These are phyloP conservation scores for Arbacia lixula DNA, from an alignment of 53 echinoderm and acorn worm species.

Conservation along the genomic window DNA sequence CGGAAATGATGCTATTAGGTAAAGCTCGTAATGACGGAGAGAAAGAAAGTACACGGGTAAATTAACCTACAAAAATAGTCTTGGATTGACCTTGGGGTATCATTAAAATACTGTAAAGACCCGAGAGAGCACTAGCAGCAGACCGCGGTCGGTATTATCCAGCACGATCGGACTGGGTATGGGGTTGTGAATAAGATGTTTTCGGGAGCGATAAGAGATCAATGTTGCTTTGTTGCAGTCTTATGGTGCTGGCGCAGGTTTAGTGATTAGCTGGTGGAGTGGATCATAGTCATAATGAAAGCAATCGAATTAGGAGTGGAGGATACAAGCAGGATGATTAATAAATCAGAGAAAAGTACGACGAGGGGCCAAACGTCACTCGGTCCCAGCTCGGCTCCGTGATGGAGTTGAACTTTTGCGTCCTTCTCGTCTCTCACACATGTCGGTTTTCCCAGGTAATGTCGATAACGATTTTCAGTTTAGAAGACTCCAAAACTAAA, in stretches of 20 bases:
- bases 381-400: not conserved
- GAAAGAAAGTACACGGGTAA: conserved; percentile 54
- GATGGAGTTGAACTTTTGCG: not conserved
- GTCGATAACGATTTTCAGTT: no score
- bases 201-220: conserved; percentile 6
- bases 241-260: not conserved
- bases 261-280: conserved; percentile 33
- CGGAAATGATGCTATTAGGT: conserved; percentile 49
- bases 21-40: conserved; percentile 36
- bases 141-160: no score
- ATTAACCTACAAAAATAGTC: conserved; percentile 47
- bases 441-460: not conserved
- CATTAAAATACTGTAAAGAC: conserved; percentile 46
- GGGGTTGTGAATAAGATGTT: not conserved
- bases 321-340: conserved; percentile 28
- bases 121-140: not conserved
- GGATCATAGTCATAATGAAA: conserved; percentile 40
- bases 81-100: conserved; percentile 45
- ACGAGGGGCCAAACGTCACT: conserved; percentile 14
- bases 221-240: conserved; percentile 23
- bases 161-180: not conserved
- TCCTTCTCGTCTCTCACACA: not conserved
- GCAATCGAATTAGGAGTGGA: conserved; percentile 35
- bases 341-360: conserved; percentile 32
- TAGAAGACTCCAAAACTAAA: no score